phyloP scores from a whole-genome alignment of 2,797 vertebrate genomes.

The Acridotheres tristis region DNA sequence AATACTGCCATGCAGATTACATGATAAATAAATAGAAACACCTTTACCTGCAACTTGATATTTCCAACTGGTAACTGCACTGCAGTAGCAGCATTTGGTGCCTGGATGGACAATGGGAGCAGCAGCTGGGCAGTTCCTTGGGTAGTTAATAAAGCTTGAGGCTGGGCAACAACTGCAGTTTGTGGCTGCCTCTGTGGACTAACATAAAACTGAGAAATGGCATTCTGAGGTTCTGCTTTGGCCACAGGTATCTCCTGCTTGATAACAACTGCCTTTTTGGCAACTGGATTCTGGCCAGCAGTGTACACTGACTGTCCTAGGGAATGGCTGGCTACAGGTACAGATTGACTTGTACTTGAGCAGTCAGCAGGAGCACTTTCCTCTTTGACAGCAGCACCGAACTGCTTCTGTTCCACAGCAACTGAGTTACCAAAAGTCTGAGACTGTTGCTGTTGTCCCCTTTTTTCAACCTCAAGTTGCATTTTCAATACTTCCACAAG shows the following conservation, averaged over 20 bases:
- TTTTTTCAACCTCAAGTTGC: slow-evolving; percentile 94
- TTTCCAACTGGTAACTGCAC: slow-evolving; percentile 82
- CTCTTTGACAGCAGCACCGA: slow-evolving; percentile 78
- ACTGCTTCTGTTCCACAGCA: slow-evolving; percentile 56
- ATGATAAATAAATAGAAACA: background rate
- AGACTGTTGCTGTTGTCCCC: slow-evolving; percentile 80
- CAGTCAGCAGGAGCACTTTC: slow-evolving; percentile 76
- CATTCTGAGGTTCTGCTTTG: slow-evolving; percentile 71
- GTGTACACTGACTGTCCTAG: slow-evolving; percentile 68
- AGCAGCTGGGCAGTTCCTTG: slow-evolving; percentile 82
- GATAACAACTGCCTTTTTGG: slow-evolving; percentile 79
- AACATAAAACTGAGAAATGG: slow-evolving; percentile 78
- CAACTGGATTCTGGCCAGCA: slow-evolving; percentile 73
- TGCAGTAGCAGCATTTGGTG: slow-evolving; percentile 74
- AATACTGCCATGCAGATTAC: background rate
- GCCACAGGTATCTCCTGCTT: slow-evolving; percentile 83
- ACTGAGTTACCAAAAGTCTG: slow-evolving; percentile 56
- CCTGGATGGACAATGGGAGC: slow-evolving; percentile 85
- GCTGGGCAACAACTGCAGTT: slow-evolving; percentile 75
- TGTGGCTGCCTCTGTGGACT: slow-evolving; percentile 81
- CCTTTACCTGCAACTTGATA: slow-evolving; percentile 84
- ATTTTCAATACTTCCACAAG: slow-evolving; percentile 95
- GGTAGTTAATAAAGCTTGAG: slow-evolving; percentile 82
- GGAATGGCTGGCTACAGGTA: slow-evolving; percentile 46
- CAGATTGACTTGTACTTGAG: slow-evolving; percentile 55